Conservation (phyloP, 2,888 invertebrate species). For the Callinectes sapidus region DNA sequence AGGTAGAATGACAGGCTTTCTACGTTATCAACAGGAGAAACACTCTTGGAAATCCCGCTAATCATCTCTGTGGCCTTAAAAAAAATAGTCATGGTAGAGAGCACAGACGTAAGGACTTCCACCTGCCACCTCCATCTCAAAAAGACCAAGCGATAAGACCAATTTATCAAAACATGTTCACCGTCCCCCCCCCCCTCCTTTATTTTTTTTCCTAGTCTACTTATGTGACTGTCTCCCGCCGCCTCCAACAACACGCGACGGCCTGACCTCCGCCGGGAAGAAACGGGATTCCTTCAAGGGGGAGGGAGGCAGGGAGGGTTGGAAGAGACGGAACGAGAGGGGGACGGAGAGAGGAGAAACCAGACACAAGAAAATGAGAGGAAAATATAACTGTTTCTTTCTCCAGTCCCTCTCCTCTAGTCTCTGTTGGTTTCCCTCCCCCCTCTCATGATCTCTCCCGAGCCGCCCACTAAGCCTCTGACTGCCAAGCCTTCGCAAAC, state of each 20-base stretch:
- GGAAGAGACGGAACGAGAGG: background rate
- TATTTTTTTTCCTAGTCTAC: background rate
- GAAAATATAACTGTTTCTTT: slow-evolving; percentile 14
- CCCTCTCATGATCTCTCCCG: background rate
- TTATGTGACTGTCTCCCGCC: background rate
- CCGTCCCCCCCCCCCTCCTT: background rate
- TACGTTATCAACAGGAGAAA: too few relatives aligned
- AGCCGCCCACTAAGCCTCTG: background rate
- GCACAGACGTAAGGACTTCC: too few relatives aligned
- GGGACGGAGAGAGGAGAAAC: background rate
- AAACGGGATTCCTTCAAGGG: slow-evolving; percentile 26
- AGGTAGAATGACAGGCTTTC: too few relatives aligned
- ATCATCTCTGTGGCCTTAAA: too few relatives aligned
- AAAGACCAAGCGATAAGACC: background rate
- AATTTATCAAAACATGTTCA: background rate
- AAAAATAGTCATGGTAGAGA: too few relatives aligned
- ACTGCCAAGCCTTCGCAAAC: too few relatives aligned
- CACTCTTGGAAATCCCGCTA: too few relatives aligned
- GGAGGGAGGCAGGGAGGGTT: background rate
- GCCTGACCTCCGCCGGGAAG: slow-evolving; percentile 11
- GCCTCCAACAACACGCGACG: background rate
- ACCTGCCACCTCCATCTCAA: too few relatives aligned
- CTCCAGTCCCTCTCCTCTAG: background rate
- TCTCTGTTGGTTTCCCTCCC: background rate
- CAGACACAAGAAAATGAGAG: slow-evolving; percentile 13